These are phyloP conservation scores for Toxotes chatareus DNA, from an alignment of 2,113 vertebrate species.

Conservation along the genomic window DNA sequence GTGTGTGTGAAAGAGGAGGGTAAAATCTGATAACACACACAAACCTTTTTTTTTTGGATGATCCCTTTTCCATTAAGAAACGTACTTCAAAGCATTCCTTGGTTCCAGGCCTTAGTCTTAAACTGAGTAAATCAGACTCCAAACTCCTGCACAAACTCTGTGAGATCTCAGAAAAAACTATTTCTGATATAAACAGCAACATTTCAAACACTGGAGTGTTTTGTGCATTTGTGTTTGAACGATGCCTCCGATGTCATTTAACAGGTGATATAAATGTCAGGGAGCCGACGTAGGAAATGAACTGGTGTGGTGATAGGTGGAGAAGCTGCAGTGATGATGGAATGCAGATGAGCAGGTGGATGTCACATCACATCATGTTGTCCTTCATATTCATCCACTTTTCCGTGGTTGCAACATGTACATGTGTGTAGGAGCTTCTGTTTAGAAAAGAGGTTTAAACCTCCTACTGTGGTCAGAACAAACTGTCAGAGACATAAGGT, in stretches of 20 bases:
- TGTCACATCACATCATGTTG: too few species aligned
- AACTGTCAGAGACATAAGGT: too few species aligned
- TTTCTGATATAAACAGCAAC: not conserved
- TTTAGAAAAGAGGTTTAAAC: too few species aligned
- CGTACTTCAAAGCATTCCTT: not conserved
- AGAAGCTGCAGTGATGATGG: too few species aligned
- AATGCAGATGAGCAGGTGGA: too few species aligned
- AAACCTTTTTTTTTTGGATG: not conserved
- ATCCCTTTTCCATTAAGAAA: slow-evolving; percentile 4
- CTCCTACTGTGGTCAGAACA: too few species aligned
- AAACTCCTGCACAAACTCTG: not conserved
- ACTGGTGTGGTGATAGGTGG: too few species aligned
- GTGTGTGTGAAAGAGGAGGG: not conserved
- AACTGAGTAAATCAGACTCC: not conserved
- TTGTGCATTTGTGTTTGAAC: not conserved
- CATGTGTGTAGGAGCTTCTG: too few species aligned
- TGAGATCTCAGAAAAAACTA: not conserved
- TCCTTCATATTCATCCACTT: too few species aligned
- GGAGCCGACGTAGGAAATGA: too few species aligned
- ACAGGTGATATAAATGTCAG: too few species aligned
- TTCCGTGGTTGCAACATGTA: too few species aligned
- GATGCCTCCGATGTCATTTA: not conserved
- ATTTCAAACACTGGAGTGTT: not conserved
- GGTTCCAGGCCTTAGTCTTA: not conserved
- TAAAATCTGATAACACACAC: not conserved